These are phyloP conservation scores for Propsilocerus akamusi DNA, from an alignment of 1,140 invertebrate species.

Conservation along the genomic window DNA sequence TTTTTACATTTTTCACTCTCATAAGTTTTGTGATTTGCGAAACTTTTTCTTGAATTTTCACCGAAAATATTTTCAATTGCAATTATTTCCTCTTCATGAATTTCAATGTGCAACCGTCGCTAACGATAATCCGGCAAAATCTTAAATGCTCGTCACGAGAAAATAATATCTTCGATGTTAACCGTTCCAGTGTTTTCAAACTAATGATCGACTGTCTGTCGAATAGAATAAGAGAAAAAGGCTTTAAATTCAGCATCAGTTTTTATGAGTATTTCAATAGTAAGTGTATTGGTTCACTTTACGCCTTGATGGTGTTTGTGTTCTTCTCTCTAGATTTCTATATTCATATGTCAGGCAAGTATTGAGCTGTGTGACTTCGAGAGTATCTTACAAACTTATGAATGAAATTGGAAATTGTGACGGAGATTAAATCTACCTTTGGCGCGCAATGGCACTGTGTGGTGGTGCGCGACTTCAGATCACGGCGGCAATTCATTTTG, in stretches of 20 bases:
- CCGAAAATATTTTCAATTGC: neutral
- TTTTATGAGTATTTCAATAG: too few species aligned
- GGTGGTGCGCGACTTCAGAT: too few species aligned
- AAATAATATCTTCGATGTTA: neutral
- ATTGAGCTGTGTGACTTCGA: neutral
- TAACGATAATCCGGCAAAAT: neutral
- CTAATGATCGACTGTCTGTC: neutral
- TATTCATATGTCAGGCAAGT: neutral
- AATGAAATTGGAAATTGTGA: too few species aligned
- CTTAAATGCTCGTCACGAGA: neutral
- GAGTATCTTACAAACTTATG: too few species aligned
- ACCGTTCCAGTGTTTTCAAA: neutral
- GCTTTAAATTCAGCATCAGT: neutral
- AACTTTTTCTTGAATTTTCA: neutral
- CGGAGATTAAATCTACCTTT: too few species aligned
- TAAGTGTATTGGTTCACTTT: too few species aligned
- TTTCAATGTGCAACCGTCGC: too few species aligned
- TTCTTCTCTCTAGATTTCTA: neutral
- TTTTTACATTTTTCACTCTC: neutral
- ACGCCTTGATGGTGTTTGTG: neutral
- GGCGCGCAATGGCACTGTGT: too few species aligned
- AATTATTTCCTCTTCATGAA: too few species aligned
- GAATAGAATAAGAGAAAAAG: neutral
- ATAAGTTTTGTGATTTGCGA: neutral
- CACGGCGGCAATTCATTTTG: too few species aligned